Evolutionary conservation across 2,797 vertebrate genomes (phyloP).

Genomic region (Typhlichthys subterraneus): DNA sequence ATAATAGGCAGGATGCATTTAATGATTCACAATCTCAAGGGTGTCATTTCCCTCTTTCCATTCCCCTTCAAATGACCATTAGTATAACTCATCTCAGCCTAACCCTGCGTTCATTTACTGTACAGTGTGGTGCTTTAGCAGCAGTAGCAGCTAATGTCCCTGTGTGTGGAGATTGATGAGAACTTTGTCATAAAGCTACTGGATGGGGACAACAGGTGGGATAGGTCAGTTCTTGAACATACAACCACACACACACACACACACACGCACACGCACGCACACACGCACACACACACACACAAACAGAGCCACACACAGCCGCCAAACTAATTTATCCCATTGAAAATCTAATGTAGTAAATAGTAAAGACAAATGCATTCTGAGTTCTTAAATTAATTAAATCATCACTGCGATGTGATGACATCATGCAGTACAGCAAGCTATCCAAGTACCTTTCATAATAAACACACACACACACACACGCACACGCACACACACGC

Average conservation of each 20-base stretch:
- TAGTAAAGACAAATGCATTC: too few relatives aligned
- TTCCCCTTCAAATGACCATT: constrained; percentile 44
- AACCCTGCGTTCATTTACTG: constrained; percentile 52
- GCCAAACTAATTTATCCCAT: background rate
- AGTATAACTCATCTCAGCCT: constrained; percentile 40
- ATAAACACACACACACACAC: constrained; percentile 2
- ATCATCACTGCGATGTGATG: too few relatives aligned
- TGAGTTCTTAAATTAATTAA: too few relatives aligned
- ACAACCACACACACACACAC: constrained; percentile 11
- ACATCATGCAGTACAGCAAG: too few relatives aligned
- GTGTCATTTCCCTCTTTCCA: constrained; percentile 45
- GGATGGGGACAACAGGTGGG: constrained; percentile 62
- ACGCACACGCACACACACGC: too few relatives aligned
- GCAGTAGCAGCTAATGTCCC: constrained; percentile 32
- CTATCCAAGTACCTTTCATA: constrained; percentile 10
- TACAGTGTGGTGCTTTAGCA: constrained; percentile 18
- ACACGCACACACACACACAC: background rate
- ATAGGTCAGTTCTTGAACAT: constrained; percentile 28
- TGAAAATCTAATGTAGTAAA: too few relatives aligned
- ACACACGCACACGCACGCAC: background rate
- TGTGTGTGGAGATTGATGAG: background rate
- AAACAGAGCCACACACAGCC: constrained; percentile 8
- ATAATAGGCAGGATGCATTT: background rate
- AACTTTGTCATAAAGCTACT: constrained; percentile 13
- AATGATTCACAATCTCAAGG: constrained; percentile 23